These are phyloP conservation scores for Pachyseris speciosa DNA, from an alignment of 64 coral and sea anemone species.

Conservation along the genomic window DNA sequence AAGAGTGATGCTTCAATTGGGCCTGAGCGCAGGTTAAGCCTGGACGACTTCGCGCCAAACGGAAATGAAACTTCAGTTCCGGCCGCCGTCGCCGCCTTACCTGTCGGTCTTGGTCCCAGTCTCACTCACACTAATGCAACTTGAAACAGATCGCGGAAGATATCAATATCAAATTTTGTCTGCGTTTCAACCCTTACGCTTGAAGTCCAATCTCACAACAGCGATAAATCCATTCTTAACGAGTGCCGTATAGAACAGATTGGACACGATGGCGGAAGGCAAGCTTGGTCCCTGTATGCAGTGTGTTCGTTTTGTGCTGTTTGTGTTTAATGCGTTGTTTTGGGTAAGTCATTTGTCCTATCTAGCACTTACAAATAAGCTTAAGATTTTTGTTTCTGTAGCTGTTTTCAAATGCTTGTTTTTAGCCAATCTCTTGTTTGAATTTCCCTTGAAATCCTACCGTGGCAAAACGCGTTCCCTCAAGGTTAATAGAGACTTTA, in stretches of 20 bases:
- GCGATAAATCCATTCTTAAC: not conserved
- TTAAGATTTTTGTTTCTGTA: not conserved
- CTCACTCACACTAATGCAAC: not conserved
- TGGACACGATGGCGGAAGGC: conserved; percentile 30
- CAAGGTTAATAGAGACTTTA: too few relatives aligned
- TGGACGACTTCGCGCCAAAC: too few relatives aligned
- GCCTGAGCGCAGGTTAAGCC: too few relatives aligned
- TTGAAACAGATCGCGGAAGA: too few relatives aligned
- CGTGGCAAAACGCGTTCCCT: too few relatives aligned
- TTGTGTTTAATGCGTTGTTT: conserved; percentile 51
- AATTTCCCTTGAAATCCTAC: too few relatives aligned
- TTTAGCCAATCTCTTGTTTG: too few relatives aligned
- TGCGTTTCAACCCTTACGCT: not conserved
- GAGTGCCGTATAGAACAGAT: not conserved
- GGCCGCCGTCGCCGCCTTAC: too few relatives aligned
- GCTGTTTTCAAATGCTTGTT: too few relatives aligned
- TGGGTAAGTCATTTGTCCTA: conserved; percentile 79
- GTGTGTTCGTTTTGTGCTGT: conserved; percentile 51
- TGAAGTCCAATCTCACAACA: not conserved
- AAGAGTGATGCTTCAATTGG: too few relatives aligned
- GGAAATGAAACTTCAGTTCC: too few relatives aligned
- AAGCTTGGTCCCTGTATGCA: conserved; percentile 76
- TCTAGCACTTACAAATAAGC: too few relatives aligned
- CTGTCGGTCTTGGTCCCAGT: not conserved
- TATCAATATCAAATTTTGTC: not conserved